Percentiles rank a stretch among this genome's conserved stretches.
phyloP scores from a whole-genome alignment of 2,888 invertebrate genomes.

The Scotopteryx bipunctaria region DNA sequence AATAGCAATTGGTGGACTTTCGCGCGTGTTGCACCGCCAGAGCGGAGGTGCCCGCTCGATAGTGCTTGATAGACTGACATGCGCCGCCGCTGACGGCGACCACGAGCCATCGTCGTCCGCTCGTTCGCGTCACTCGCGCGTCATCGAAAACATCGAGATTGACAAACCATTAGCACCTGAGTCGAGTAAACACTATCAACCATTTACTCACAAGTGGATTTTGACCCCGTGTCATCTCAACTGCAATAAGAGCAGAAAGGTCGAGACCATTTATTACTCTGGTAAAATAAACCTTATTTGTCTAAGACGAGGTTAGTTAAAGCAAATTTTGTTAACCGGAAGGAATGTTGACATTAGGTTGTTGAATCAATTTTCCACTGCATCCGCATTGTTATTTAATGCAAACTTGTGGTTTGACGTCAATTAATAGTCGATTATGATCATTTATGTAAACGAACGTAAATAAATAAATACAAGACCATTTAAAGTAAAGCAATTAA shows the following conservation, averaged over 20 bases:
- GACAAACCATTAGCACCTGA: conserved; percentile 33
- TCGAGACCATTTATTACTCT: neutral
- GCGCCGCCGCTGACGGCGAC: conserved; percentile 31
- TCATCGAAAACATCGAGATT: conserved; percentile 27
- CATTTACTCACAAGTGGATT: conserved; percentile 3
- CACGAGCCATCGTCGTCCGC: conserved; percentile 32
- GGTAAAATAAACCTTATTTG: neutral
- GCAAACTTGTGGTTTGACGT: conserved; percentile 8
- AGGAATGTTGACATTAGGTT: neutral
- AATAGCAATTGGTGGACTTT: conserved; percentile 64
- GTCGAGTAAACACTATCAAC: conserved; percentile 5
- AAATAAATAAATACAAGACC: neutral
- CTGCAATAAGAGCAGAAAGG: no score
- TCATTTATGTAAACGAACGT: neutral
- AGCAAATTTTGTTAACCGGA: conserved; percentile 1
- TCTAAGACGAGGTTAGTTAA: conserved; percentile 1
- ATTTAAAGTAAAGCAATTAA: neutral
- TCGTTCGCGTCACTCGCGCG: conserved; percentile 27
- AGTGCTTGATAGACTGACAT: conserved; percentile 62
- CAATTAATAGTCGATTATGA: conserved; percentile 5
- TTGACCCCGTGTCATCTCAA: conserved; percentile 5
- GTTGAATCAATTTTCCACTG: conserved; percentile 5
- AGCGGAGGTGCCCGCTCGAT: conserved; percentile 54
- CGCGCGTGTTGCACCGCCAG: conserved; percentile 48
- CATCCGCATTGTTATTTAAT: conserved; percentile 13